Percentiles rank a stretch among this genome's conserved stretches.
These are phyloP conservation scores for Neocrepidodera transversa DNA, from an alignment of 2,888 invertebrate genomes.

Conservation along the genomic window DNA sequence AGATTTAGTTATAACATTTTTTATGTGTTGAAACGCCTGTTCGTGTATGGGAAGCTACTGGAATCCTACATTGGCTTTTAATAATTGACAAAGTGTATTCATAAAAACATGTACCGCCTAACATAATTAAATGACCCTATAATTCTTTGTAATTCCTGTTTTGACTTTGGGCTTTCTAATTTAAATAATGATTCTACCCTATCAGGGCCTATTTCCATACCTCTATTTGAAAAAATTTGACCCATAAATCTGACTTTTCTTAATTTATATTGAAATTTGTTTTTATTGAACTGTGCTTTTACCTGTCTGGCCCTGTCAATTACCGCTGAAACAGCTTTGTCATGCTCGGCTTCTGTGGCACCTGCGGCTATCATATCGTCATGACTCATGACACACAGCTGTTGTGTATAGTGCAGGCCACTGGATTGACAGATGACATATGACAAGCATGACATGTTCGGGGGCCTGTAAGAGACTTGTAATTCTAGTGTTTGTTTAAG, in stretches of 20 bases:
- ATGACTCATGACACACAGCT: no score
- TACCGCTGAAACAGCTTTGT: background rate
- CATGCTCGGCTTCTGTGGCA: background rate
- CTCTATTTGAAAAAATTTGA: slow-evolving; percentile 4
- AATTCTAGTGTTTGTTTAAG: no score
- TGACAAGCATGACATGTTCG: no score
- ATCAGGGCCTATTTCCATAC: slow-evolving; percentile 11
- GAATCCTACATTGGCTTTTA: slow-evolving; percentile 14
- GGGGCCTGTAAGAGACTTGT: no score
- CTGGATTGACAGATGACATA: no score
- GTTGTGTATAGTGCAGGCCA: no score
- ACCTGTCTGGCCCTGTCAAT: background rate
- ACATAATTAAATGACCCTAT: background rate
- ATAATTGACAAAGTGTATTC: slow-evolving; percentile 9
- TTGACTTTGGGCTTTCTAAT: background rate
- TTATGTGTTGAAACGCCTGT: slow-evolving; percentile 9
- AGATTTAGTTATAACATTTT: slow-evolving; percentile 1
- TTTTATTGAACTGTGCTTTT: background rate
- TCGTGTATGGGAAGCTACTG: slow-evolving; percentile 3
- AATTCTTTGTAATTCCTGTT: slow-evolving; percentile 2
- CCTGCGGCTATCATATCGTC: background rate
- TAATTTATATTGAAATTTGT: background rate
- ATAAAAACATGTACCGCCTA: background rate
- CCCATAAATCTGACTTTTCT: slow-evolving; percentile 12
- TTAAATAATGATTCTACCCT: background rate